Evolutionary conservation across 2,113 vertebrate genomes (phyloP).

Genomic region (Colistium nudipinnis): DNA sequence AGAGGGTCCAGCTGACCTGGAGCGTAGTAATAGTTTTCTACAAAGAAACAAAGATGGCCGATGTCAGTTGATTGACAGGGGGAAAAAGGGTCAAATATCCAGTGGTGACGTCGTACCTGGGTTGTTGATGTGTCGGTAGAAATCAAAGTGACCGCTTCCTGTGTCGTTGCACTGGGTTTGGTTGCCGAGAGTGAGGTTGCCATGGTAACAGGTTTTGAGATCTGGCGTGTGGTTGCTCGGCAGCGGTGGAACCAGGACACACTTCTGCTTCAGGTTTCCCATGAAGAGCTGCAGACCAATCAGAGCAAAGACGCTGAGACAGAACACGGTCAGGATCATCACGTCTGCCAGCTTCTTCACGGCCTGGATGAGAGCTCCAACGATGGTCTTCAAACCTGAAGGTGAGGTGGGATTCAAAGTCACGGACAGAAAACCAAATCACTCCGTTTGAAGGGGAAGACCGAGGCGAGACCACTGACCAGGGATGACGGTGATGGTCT

Average conservation of each 20-base stretch:
- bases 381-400: constrained; percentile 93
- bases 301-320: constrained; percentile 91
- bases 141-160: constrained; percentile 78
- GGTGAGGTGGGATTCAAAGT: not conserved
- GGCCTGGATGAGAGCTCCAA: constrained; percentile 93
- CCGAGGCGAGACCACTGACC: constrained; percentile 74
- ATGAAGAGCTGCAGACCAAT: constrained; percentile 97
- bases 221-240: constrained; percentile 65
- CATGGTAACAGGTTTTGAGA: constrained; percentile 29
- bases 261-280: constrained; percentile 93
- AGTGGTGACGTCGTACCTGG: constrained; percentile 74
- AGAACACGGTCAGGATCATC: constrained; percentile 96
- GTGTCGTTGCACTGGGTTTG: constrained; percentile 11
- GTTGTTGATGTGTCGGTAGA: constrained; percentile 78
- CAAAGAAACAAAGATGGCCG: not conserved
- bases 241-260: constrained; percentile 82
- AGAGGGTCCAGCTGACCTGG: constrained; percentile 84
- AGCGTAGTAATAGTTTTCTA: constrained; percentile 88
- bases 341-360: constrained; percentile 94
- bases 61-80: not conserved
- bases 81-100: not conserved
- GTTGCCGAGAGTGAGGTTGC: constrained; percentile 7
- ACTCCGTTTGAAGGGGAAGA: too few relatives aligned
- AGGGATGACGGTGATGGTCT: constrained; percentile 97
- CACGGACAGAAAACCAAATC: not conserved